Base-by-base conservation (phyloP, 2,113 vertebrate genomes). In the Chionomys nivalis region DNA sequence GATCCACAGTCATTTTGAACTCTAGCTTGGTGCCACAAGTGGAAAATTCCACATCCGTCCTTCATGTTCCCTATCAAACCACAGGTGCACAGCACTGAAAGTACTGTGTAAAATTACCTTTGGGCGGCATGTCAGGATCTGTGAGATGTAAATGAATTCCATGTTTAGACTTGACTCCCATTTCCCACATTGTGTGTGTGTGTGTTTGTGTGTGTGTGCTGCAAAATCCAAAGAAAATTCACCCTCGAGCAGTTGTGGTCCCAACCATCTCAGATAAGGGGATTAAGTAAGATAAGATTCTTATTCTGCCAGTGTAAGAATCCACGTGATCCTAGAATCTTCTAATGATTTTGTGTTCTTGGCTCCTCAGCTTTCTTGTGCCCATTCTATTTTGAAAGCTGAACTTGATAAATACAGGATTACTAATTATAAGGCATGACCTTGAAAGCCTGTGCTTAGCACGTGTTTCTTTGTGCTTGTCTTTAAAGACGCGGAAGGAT, bases 371-470 rank as follows among this genome's bases (percentile, higher is more conserved):
- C 49, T 28, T 94, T 28, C 75, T 92, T 76, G 8, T 85, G 36
- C 33, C 61, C 44, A 47, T 96, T 92, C n/a, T 94, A 0, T 94
- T 92, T 86, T 88, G 70, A 93, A 95, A 87, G 36, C 68, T 81
- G 58, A 96, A 86, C 47, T 63, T 83, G 70, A 33, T 89, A 93
- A 65, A 39, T 66, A 24, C n/a, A 63, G 58, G 52, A 90, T 94
- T 86, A 90, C 88, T 86, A 68, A 88, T 89, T 61, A 95, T 23
- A 52, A 44, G 19, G 13, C 42, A 26, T 85, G 75, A 75, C 76
- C 26, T 91, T 36, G 28, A 81, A 63, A 33, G 8, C 31, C 87
- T 66, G 73, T 36, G 44, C 6, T 3, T 77, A 5, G 31, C 75
- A 36, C 39, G 8, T 76, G 89, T 89, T 49, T 78, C 23, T 96